Percentiles rank a stretch among this genome's conserved stretches.
phyloP scores from a whole-genome alignment of 2,113 vertebrate genomes.

The Echinops telfairi region DNA sequence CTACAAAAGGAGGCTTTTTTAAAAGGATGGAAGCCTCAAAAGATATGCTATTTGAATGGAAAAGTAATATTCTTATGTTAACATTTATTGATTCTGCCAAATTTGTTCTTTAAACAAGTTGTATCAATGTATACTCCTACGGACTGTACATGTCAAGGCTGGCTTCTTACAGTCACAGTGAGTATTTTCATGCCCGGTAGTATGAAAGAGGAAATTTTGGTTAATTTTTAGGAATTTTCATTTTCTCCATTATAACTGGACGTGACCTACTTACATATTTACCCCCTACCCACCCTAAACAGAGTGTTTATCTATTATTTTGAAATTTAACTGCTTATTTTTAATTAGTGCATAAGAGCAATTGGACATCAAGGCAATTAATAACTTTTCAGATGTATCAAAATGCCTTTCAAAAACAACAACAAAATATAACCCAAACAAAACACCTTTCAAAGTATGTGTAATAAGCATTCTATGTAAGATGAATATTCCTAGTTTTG shows the following conservation, averaged over 20 bases:
- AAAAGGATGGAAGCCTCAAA: slow-evolving; percentile 65
- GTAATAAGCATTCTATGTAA: slow-evolving; percentile 59
- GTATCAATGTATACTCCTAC: slow-evolving; percentile 46
- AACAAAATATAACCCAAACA: too few relatives aligned
- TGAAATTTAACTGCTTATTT: slow-evolving; percentile 46
- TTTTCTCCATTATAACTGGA: slow-evolving; percentile 34
- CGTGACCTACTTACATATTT: slow-evolving; percentile 7
- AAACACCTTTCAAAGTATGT: slow-evolving; percentile 45
- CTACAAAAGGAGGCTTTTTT: background rate
- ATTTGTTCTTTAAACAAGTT: slow-evolving; percentile 56
- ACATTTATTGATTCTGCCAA: slow-evolving; percentile 66
- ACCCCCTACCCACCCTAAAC: background rate
- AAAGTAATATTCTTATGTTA: slow-evolving; percentile 66
- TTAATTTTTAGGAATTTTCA: slow-evolving; percentile 30
- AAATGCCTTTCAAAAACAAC: background rate
- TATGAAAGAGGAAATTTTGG: slow-evolving; percentile 49
- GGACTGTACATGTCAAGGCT: background rate
- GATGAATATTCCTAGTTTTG: slow-evolving; percentile 61
- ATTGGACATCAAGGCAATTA: slow-evolving; percentile 51
- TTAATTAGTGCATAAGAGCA: slow-evolving; percentile 38
- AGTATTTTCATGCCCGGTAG: background rate
- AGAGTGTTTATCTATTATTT: background rate
- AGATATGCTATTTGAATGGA: slow-evolving; percentile 69
- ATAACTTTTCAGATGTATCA: slow-evolving; percentile 12
- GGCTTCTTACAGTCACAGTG: background rate